Conservation (phyloP, 2,888 invertebrate species). For the Drosophila algonquin region DNA sequence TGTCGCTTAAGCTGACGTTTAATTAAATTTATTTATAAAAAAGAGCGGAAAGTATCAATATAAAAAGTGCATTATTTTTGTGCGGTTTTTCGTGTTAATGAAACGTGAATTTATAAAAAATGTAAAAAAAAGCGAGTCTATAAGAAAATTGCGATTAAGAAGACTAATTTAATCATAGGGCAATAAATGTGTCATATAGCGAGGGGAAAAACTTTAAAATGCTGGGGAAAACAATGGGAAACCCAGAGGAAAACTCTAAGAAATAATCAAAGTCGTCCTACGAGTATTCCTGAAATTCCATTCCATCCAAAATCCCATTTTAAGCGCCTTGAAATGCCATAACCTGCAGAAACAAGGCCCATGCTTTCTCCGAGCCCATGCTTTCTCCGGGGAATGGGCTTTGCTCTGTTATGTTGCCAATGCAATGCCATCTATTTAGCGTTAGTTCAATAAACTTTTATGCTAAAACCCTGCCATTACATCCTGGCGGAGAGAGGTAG, state of each 20-base stretch:
- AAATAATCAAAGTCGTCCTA: no score
- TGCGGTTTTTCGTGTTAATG: conserved; percentile 42
- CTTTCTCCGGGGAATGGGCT: neutral
- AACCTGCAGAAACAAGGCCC: conserved; percentile 6
- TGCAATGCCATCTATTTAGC: conserved; percentile 39
- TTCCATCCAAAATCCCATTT: neutral
- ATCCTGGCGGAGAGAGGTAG: conserved; percentile 21
- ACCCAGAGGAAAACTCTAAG: no score
- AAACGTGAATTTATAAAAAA: conserved; percentile 22
- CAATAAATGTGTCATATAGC: neutral
- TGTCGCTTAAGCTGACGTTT: conserved; percentile 72
- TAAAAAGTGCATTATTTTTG: conserved; percentile 42
- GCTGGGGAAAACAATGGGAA: no score
- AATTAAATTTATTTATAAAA: conserved; percentile 65
- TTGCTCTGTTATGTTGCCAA: neutral
- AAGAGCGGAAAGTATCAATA: conserved; percentile 8
- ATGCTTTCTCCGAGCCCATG: neutral
- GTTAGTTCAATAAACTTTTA: conserved; percentile 77
- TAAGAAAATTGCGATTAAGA: conserved; percentile 37
- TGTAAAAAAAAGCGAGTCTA: neutral
- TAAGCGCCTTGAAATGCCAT: neutral
- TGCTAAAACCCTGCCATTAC: conserved; percentile 67
- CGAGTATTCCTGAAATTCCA: neutral
- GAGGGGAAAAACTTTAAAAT: neutral
- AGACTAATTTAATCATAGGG: conserved; percentile 39